Percentiles rank a stretch among this genome's conserved stretches.
These are phyloP conservation scores for Eurystomus glaucurus DNA, from an alignment of 2,797 vertebrate species.

Conservation along the genomic window DNA sequence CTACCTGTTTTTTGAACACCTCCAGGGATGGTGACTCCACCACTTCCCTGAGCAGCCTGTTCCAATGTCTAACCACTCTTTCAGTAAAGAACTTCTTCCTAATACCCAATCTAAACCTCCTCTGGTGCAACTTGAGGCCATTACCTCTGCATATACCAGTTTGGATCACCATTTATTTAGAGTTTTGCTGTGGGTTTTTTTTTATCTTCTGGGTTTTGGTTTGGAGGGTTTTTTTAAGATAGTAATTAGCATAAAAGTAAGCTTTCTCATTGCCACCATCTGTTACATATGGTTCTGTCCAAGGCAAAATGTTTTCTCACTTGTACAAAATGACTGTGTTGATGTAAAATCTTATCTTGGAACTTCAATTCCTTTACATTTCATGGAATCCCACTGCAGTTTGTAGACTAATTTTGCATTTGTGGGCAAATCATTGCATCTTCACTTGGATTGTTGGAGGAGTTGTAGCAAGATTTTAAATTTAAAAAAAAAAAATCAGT, in stretches of 20 bases:
- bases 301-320: neutral
- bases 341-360: neutral
- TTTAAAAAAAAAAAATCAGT: neutral
- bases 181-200: neutral
- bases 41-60: too few species aligned
- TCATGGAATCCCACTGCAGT: neutral
- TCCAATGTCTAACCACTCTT: too few species aligned
- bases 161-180: neutral
- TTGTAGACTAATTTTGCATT: neutral
- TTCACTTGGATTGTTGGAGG: neutral
- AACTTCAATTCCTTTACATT: neutral
- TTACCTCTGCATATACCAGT: neutral
- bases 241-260: neutral
- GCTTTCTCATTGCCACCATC: neutral
- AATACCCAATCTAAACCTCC: too few species aligned
- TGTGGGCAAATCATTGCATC: neutral
- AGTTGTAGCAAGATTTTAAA: neutral
- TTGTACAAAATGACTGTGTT: neutral
- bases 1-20: too few species aligned
- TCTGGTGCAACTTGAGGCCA: too few species aligned
- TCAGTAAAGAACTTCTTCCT: too few species aligned
- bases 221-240: neutral
- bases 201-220: neutral
- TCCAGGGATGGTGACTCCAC: too few species aligned
- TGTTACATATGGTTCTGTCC: neutral